Evolutionary conservation across 1,140 invertebrate genomes (phyloP).

Genomic region (Drosophila triauraria): DNA sequence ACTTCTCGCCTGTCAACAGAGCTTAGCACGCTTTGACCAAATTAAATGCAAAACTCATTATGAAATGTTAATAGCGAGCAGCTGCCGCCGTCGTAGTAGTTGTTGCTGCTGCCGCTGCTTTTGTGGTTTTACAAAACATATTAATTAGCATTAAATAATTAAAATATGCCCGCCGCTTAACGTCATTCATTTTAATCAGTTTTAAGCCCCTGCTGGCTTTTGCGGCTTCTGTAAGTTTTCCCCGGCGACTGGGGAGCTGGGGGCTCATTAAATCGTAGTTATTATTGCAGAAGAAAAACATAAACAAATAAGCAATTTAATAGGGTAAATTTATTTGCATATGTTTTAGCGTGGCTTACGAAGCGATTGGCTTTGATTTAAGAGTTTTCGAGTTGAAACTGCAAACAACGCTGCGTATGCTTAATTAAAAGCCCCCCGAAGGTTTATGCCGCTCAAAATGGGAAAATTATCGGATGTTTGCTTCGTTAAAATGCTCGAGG

Average conservation of each 20-base stretch:
- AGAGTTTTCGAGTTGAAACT: background rate
- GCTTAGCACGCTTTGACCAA: constrained; percentile 71
- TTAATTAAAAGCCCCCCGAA: constrained; percentile 38
- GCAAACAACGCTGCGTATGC: constrained; percentile 30
- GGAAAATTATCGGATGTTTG: constrained; percentile 8
- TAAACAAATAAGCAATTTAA: constrained; percentile 41
- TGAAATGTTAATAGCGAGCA: constrained; percentile 76
- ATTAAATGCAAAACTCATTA: constrained; percentile 83
- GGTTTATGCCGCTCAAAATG: background rate
- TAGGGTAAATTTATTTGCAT: constrained; percentile 19
- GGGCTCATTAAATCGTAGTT: constrained; percentile 66
- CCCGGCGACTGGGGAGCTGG: background rate
- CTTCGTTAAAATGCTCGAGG: background rate
- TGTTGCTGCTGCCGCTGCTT: constrained; percentile 31
- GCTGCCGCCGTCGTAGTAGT: constrained; percentile 40
- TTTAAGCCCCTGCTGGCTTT: constrained; percentile 71
- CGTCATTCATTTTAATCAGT: constrained; percentile 83
- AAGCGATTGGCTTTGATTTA: constrained; percentile 36
- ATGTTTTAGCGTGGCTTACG: background rate
- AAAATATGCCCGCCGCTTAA: constrained; percentile 81
- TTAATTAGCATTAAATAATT: constrained; percentile 84
- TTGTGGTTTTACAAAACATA: constrained; percentile 82
- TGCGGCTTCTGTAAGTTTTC: constrained; percentile 52
- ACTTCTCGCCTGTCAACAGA: constrained; percentile 72
- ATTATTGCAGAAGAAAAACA: constrained; percentile 48